Conservation (phyloP, 2,888 invertebrate species). For the Philhelius pedissequus region DNA sequence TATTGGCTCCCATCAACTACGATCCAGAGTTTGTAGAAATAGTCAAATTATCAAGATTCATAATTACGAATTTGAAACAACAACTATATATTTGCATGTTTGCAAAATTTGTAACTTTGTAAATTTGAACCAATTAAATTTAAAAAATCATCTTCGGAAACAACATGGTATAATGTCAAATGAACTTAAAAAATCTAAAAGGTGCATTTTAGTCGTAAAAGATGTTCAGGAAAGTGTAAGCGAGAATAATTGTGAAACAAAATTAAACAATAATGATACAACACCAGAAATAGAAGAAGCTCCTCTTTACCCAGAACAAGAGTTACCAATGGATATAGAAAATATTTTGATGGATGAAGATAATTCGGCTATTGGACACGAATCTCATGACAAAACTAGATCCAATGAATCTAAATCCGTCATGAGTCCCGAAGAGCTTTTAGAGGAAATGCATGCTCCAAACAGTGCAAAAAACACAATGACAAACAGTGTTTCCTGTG, state of each 20-base stretch:
- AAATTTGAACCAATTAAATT: constrained; percentile 71
- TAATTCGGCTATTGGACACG: not conserved
- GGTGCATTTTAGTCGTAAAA: constrained; percentile 70
- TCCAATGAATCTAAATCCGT: not conserved
- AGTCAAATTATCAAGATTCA: constrained; percentile 61
- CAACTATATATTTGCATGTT: constrained; percentile 69
- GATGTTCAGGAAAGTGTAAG: constrained; percentile 41
- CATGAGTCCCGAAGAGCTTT: constrained; percentile 2
- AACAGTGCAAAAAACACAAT: not conserved
- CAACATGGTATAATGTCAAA: constrained; percentile 66
- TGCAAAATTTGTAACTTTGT: constrained; percentile 71
- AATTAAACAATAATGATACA: no score
- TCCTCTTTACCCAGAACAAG: constrained; percentile 4
- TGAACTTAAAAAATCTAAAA: constrained; percentile 46
- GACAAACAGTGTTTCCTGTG: not conserved
- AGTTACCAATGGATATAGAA: constrained; percentile 43
- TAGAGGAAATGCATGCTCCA: constrained; percentile 19
- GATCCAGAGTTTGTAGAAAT: constrained; percentile 69
- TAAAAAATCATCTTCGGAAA: constrained; percentile 71
- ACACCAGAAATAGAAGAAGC: not conserved
- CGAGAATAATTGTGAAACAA: not conserved
- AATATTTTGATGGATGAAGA: not conserved
- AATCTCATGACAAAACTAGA: not conserved
- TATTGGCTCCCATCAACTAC: constrained; percentile 69
- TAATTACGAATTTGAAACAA: constrained; percentile 61